Percentiles rank a stretch among this genome's conserved stretches.
Conservation (phyloP, 2,113 vertebrate species). For the Microcebus tavaratra region DNA sequence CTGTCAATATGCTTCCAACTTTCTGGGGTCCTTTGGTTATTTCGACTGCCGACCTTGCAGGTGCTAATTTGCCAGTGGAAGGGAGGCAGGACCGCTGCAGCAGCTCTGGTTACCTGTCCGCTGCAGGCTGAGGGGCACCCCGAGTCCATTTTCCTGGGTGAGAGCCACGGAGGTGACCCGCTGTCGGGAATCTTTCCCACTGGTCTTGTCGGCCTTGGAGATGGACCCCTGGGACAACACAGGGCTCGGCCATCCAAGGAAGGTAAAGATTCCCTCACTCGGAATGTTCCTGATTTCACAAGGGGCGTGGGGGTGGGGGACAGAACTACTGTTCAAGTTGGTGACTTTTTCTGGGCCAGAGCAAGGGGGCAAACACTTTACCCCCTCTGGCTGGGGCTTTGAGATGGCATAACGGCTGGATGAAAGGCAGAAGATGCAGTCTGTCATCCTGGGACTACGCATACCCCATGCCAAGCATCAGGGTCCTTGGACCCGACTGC, state of each 20-base stretch:
- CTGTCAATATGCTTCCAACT: neutral
- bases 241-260: neutral
- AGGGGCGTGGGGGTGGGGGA: neutral
- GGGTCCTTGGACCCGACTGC: neutral
- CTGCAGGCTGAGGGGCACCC: neutral
- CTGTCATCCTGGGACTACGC: neutral
- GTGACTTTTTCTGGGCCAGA: neutral
- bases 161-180: neutral
- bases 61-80: neutral
- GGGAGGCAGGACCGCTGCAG: neutral
- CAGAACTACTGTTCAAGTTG: neutral
- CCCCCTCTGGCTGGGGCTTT: rapidly evolving
- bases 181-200: neutral
- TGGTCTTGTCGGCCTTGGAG: neutral
- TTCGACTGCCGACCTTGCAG: neutral
- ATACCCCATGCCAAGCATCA: neutral
- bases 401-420: neutral
- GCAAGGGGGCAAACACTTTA: neutral
- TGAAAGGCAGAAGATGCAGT: neutral
- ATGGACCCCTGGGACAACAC: neutral
- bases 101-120: neutral
- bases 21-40: neutral
- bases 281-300: neutral
- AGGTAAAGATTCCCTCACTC: neutral
- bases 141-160: neutral